Conservation (phyloP, 2,888 invertebrate species). For the Vesta saturnalis region DNA sequence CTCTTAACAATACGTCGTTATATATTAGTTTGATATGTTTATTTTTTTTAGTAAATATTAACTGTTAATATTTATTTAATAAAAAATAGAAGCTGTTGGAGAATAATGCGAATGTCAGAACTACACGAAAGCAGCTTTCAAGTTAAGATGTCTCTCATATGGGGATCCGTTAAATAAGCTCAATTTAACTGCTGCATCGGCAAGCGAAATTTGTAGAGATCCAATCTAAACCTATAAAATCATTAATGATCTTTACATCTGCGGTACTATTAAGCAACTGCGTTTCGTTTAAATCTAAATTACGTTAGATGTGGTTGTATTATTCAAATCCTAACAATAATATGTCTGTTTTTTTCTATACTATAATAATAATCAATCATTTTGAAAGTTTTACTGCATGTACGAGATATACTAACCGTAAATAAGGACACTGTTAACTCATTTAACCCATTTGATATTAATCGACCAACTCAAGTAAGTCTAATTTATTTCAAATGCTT, state of each 20-base stretch:
- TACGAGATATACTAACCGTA: too few relatives aligned
- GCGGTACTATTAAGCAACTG: not conserved
- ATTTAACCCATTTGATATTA: too few relatives aligned
- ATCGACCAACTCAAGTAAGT: too few relatives aligned
- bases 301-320: not conserved
- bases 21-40: not conserved
- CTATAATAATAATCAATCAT: too few relatives aligned
- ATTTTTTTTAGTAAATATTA: not conserved
- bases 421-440: too few relatives aligned
- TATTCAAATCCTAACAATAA: not conserved
- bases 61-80: not conserved
- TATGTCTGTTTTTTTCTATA: too few relatives aligned
- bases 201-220: not conserved
- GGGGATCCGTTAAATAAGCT: not conserved
- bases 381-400: too few relatives aligned
- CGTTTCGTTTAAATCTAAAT: not conserved
- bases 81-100: not conserved
- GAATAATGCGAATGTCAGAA: not conserved
- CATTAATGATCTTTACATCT: slow-evolving; percentile 4
- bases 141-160: not conserved
- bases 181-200: not conserved
- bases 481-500: too few relatives aligned
- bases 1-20: not conserved
- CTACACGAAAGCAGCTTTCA: not conserved
- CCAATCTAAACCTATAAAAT: slow-evolving; percentile 4